Percentiles rank a stretch among this genome's conserved stretches.
Conservation (phyloP, 2,888 invertebrate genomes). For the Apoda limacodes region DNA sequence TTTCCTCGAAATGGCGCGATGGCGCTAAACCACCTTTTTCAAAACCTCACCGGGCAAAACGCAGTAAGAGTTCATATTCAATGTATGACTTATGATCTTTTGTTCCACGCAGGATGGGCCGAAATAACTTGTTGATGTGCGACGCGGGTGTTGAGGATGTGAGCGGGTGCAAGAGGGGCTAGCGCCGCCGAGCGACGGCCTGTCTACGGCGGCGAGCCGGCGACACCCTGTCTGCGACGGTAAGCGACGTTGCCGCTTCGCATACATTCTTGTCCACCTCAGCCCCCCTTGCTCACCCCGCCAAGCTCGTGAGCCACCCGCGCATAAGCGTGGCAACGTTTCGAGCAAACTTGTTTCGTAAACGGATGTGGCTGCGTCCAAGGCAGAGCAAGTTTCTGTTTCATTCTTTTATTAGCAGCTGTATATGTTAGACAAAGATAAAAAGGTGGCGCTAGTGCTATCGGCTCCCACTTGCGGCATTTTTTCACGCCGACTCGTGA, state of each 20-base stretch:
- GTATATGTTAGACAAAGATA: conserved; percentile 35
- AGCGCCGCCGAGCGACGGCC: conserved; percentile 77
- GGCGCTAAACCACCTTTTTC: conserved; percentile 61
- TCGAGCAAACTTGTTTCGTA: conserved; percentile 77
- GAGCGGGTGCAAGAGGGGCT: conserved; percentile 40
- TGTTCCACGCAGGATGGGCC: conserved; percentile 39
- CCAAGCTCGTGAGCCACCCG: conserved; percentile 52
- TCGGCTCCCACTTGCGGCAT: conserved; percentile 73
- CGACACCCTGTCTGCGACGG: conserved; percentile 95
- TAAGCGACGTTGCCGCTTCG: conserved; percentile 76
- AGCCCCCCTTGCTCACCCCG: conserved; percentile 38
- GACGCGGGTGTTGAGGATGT: conserved; percentile 27
- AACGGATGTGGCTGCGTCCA: conserved; percentile 76
- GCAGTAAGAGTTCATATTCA: conserved; percentile 34
- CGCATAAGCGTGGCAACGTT: conserved; percentile 65
- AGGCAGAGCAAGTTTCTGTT: conserved; percentile 50
- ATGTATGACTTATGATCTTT: conserved; percentile 44
- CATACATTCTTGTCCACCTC: conserved; percentile 67
- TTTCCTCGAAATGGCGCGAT: conserved; percentile 66
- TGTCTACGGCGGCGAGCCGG: conserved; percentile 86
- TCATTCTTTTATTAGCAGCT: conserved; percentile 28
- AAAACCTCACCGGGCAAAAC: conserved; percentile 29
- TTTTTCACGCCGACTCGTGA: too few relatives aligned
- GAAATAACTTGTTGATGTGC: conserved; percentile 69
- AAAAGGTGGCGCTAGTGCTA: conserved; percentile 67